phyloP scores from a whole-genome alignment of 2,888 invertebrate genomes.

The Sesia apiformis region DNA sequence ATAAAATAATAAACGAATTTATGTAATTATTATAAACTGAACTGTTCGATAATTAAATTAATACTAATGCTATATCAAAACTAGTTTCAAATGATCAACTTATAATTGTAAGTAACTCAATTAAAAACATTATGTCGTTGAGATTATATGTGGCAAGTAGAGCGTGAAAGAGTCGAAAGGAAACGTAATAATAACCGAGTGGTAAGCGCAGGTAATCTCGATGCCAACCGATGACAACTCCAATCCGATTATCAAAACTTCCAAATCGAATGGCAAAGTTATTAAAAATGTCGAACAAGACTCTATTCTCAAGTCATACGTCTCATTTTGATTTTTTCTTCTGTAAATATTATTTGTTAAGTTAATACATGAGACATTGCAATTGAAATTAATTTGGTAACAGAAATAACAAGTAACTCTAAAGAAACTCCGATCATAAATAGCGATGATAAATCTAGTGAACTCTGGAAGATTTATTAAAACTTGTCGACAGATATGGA shows the following conservation, averaged over 20 bases:
- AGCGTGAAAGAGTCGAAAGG: slow-evolving; percentile 25
- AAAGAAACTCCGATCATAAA: background rate
- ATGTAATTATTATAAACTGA: background rate
- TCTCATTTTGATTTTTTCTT: background rate
- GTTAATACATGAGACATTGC: background rate
- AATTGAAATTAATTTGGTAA: background rate
- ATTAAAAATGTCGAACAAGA: background rate
- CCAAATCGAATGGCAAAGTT: background rate
- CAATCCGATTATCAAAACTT: slow-evolving; percentile 22
- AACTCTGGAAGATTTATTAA: background rate
- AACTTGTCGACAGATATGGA: too few relatives aligned
- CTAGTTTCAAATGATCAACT: slow-evolving; percentile 25
- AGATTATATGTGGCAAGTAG: slow-evolving; percentile 31
- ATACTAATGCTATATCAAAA: slow-evolving; percentile 11
- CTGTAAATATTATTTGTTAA: background rate
- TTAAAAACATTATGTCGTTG: slow-evolving; percentile 17
- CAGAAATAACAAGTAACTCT: background rate
- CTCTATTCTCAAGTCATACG: background rate
- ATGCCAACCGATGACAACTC: slow-evolving; percentile 27
- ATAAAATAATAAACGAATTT: background rate
- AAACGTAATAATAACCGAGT: slow-evolving; percentile 29
- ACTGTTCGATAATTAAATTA: slow-evolving; percentile 1
- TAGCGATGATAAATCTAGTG: background rate
- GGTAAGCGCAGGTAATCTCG: slow-evolving; percentile 21
- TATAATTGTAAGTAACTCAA: slow-evolving; percentile 13